phyloP scores from a whole-genome alignment of 2,113 vertebrate species.

The Serinus canaria region DNA sequence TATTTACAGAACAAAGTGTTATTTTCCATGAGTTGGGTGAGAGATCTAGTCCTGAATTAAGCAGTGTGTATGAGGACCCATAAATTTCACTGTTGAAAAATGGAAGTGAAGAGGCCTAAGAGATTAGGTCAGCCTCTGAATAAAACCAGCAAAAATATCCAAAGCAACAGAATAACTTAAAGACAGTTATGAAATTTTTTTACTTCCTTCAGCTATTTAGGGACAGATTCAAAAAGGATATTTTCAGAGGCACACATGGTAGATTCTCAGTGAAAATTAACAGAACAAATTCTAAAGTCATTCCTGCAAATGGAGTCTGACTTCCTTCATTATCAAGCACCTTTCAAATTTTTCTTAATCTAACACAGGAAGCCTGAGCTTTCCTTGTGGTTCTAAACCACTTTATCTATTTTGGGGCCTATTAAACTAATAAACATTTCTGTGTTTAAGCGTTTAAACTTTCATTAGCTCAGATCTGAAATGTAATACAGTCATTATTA shows the following conservation, averaged over 20 bases:
- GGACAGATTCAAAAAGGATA: background rate
- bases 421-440: background rate
- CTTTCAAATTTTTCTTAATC: background rate
- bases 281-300: background rate
- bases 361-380: background rate
- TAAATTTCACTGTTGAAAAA: background rate
- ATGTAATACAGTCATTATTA: background rate
- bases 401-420: background rate
- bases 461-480: background rate
- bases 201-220: constrained; percentile 25
- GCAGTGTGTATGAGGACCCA: background rate
- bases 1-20: background rate
- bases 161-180: background rate
- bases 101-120: background rate
- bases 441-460: background rate
- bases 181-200: background rate
- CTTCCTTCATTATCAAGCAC: background rate
- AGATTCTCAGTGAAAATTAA: background rate
- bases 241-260: constrained; percentile 32
- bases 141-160: background rate
- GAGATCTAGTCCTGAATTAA: background rate
- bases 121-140: background rate
- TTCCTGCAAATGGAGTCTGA: background rate
- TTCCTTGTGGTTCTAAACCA: background rate
- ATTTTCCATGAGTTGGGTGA: background rate